These are phyloP conservation scores for Cephalotes varians DNA, from an alignment of 2,888 invertebrate genomes.

Conservation along the genomic window DNA sequence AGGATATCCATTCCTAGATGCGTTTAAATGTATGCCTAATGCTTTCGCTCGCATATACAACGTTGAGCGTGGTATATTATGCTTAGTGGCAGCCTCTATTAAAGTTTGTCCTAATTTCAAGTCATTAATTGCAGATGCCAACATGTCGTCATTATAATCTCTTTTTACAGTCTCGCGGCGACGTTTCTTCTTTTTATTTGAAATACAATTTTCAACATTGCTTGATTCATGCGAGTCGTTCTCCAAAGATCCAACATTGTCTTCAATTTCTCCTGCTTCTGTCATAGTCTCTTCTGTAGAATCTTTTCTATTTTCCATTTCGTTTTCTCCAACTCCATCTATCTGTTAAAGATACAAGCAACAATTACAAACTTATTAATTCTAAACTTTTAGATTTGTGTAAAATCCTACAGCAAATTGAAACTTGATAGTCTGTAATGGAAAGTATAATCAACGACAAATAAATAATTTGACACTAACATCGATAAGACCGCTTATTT, in stretches of 20 bases:
- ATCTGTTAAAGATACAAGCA: conserved; percentile 72
- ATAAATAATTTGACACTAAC: conserved; percentile 71
- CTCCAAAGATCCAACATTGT: conserved; percentile 66
- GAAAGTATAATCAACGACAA: neutral
- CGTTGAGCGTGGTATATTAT: conserved; percentile 85
- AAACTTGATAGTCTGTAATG: neutral
- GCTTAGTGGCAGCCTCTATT: conserved; percentile 83
- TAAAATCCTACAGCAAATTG: neutral
- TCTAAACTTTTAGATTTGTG: neutral
- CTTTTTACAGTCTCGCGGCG: conserved; percentile 78
- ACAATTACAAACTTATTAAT: neutral
- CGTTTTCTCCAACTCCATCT: conserved; percentile 79
- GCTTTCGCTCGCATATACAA: conserved; percentile 85
- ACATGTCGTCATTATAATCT: conserved; percentile 83
- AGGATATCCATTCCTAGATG: conserved; percentile 85
- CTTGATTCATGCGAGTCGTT: conserved; percentile 62
- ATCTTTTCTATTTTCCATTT: conserved; percentile 74
- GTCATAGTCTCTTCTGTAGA: conserved; percentile 63
- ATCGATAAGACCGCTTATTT: conserved; percentile 84
- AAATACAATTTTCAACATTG: conserved; percentile 36
- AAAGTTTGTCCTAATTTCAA: conserved; percentile 83
- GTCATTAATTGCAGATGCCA: conserved; percentile 84
- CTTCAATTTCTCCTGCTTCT: conserved; percentile 71
- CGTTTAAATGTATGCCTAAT: conserved; percentile 82
- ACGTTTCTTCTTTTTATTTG: conserved; percentile 75